Evolutionary conservation across 2,888 invertebrate genomes (phyloP), one percentile per base, ranked within the genome.

Genomic region (Prostheceraeus crozeri): DNA sequence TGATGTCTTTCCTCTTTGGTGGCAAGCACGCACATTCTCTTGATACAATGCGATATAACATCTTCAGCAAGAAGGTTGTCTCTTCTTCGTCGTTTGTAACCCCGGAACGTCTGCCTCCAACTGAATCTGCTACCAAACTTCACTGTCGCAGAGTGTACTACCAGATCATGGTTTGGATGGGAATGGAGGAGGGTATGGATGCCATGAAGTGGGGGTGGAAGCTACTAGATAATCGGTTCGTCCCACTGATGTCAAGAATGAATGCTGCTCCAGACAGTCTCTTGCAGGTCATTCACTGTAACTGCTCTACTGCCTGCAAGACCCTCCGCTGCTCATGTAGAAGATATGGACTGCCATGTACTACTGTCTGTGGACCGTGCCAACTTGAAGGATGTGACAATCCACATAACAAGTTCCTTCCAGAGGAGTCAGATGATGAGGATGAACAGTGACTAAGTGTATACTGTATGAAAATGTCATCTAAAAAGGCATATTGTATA

Each of bases 281-380:
- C 8, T 25, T 57, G 8, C 48, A 57, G n/a, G 30, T 57, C 2
- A 30, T 57, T n/a, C 57, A 57, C 21, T 57, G 57, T 48, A 57
- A 57, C 45, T 57, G 57, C 52, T 53, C 57, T 14, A 57, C 57
- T 4, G 48, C 14, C 6, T 57, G 57, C 19, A 57, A 14, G 4
- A 40, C 57, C n/a, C 57, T 25, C 14, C 45, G 57, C 45, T 57
- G 57, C 30, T 53, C 57, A 46, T 57, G 57, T 52, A 36, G 55
- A n/a, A 23, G 48, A 3, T 57, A 57, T 28, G 57, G 57, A 3
- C 27, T 57, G 10, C 48, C 52, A 3, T 57, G 57, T 31, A 57
- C 57, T 11, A 19, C 53, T 55, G 57, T 31, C 4, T 57, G 57
- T 55, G 57, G 57, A 53, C 48, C 23, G 14, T 57, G 57, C 45